Percentiles rank a stretch among this genome's conserved stretches.
phyloP scores from a whole-genome alignment of 2,113 vertebrate genomes.

The Pithys albifrons region DNA sequence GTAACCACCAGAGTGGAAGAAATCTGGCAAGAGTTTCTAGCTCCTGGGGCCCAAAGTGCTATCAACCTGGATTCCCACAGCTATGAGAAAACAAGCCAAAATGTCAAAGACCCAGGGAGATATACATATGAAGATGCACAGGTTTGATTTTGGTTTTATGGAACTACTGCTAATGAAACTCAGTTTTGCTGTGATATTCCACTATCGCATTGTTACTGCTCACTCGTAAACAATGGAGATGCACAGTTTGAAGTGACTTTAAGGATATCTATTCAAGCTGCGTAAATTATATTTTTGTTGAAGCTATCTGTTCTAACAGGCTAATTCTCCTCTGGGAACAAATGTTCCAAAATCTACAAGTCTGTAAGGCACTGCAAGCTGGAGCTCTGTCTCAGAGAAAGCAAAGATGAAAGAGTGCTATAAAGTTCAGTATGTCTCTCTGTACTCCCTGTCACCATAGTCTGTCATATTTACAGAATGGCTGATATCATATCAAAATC shows the following conservation, averaged over 20 bases:
- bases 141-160: slow-evolving; percentile 74
- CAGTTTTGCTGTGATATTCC: neutral
- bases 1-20: slow-evolving; percentile 88
- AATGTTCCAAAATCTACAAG: slow-evolving; percentile 44
- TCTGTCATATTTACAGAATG: neutral
- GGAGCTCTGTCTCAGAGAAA: slow-evolving; percentile 8
- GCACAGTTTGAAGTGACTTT: slow-evolving; percentile 36
- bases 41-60: slow-evolving; percentile 91
- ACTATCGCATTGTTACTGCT: slow-evolving; percentile 6
- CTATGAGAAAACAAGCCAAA: slow-evolving; percentile 95
- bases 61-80: slow-evolving; percentile 98
- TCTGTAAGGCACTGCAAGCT: neutral
- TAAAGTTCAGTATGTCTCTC: neutral
- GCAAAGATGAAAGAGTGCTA: neutral
- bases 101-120: slow-evolving; percentile 92
- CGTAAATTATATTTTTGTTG: slow-evolving; percentile 26
- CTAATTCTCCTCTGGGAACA: slow-evolving; percentile 35
- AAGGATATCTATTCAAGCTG: slow-evolving; percentile 24
- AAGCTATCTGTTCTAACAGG: slow-evolving; percentile 13
- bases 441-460: neutral
- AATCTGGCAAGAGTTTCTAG: slow-evolving; percentile 96
- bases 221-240: slow-evolving; percentile 1
- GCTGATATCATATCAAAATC: neutral
- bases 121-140: slow-evolving; percentile 96
- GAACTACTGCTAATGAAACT: slow-evolving; percentile 23